Evolutionary conservation across 1,140 invertebrate genomes (phyloP).

Genomic region (Lethrus apterus): DNA sequence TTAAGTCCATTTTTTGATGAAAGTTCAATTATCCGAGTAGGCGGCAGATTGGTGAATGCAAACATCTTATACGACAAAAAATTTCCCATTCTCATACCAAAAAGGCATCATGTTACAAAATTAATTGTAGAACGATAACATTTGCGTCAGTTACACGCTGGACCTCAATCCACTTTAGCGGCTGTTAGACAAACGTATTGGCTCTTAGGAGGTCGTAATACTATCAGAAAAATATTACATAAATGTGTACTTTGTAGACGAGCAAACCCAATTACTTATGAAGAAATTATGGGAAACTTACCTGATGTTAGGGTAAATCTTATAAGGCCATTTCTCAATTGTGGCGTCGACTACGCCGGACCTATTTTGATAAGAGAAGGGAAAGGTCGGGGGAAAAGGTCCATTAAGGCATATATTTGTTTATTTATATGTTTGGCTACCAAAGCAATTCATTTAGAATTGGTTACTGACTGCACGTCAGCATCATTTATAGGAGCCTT

Average conservation of each 20-base stretch:
- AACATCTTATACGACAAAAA: conserved; percentile 18
- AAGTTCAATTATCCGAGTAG: conserved; percentile 17
- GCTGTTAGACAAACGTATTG: background rate
- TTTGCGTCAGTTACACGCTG: conserved; percentile 17
- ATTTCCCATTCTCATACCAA: conserved; percentile 19
- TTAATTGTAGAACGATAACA: conserved; percentile 20
- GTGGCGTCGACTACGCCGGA: no score
- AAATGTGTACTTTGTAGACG: conserved; percentile 2
- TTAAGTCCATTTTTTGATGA: conserved; percentile 17
- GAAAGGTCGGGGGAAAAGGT: no score
- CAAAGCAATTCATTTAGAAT: no score
- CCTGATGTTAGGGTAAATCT: no score
- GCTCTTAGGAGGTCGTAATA: background rate
- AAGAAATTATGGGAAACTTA: no score
- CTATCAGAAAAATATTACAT: background rate
- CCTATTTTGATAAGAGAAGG: no score
- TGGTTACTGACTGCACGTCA: no score
- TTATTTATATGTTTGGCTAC: no score
- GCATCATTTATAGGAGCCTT: no score
- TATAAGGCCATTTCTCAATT: no score
- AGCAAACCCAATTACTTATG: no score
- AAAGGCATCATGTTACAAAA: conserved; percentile 16
- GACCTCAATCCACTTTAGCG: conserved; percentile 15
- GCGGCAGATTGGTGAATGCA: conserved; percentile 19
- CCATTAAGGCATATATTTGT: no score